Conservation (phyloP, 2,797 vertebrate genomes). For the Natrix natrix region DNA sequence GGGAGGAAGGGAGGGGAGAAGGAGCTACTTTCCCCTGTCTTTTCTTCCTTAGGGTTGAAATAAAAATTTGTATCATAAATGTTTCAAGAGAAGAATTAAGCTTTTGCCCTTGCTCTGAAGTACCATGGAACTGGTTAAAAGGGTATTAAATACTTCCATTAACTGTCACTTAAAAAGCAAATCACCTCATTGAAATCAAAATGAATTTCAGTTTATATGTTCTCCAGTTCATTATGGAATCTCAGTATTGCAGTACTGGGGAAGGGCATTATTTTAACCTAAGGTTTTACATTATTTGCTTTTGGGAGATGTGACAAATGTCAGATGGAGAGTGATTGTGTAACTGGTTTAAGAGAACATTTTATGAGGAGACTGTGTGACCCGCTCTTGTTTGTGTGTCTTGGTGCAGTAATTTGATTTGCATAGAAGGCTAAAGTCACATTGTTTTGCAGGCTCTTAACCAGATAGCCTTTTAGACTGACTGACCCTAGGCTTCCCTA, state of each 20-base stretch:
- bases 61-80: background rate
- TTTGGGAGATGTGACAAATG: background rate
- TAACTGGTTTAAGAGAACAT: background rate
- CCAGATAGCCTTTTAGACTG: background rate
- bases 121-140: background rate
- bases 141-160: background rate
- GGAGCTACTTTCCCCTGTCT: background rate
- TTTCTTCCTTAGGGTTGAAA: background rate
- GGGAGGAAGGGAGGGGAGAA: accelerated
- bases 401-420: background rate
- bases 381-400: background rate
- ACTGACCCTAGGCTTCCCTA: background rate
- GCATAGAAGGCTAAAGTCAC: background rate
- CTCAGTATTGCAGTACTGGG: background rate
- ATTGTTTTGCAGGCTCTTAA: background rate
- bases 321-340: background rate
- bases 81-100: background rate
- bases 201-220: background rate
- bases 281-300: background rate
- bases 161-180: background rate
- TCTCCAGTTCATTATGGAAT: background rate
- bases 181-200: background rate
- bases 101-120: background rate
- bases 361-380: background rate
- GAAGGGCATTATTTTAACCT: background rate